Base-by-base conservation (phyloP, 2,113 vertebrate genomes). In the Caranx ignobilis region DNA sequence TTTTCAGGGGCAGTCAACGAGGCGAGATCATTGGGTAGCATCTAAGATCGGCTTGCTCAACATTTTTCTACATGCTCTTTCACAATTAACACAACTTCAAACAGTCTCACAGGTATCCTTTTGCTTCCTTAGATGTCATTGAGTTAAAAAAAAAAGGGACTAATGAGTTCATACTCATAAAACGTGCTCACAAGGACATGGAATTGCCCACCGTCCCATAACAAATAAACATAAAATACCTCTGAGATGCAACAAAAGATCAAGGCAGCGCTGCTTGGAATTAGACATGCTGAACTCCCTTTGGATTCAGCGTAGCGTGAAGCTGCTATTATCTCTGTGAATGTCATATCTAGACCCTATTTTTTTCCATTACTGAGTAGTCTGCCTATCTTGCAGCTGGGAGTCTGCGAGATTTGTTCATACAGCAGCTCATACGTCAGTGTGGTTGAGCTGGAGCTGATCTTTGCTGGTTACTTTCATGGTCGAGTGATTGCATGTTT, bases 1-100 rank as follows among this genome's bases (percentile, higher is more conserved):
- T 92, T 94, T 93, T 93, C 85, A 90, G 77, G 83, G 73, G 88
- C 84, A 92, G 77, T 87, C 82, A 83, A 85, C 79, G 66, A 75
- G 77, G 86, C 78, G 4, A 91, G 87, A 92, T 93, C 92, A 71
- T 78, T 75, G 54, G 81, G 72, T 79, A 43, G 63, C 84, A 92
- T 88, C 87, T 90, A 45, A 74, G 83, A 87, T 81, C 61, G 84
- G 64, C 75, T 64, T n/a, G 45, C 54, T 76, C 57, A 2, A 68
- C 75, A 11, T 75, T 75, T 67, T 52, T 68, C 69, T 26, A 34
- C 52, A 63, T 71, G 79, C 86, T 89, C 77, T 59, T 75, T 81
- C 50, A 83, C 86, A 86, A 89, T 91, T 91, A 89, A 66, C 64
- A 67, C 66, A 56, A 83, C 81, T 89, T 90, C 84, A 90, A 92